phyloP scores from a whole-genome alignment of 2,797 vertebrate genomes.

The Cryptoblepharus egeriae region DNA sequence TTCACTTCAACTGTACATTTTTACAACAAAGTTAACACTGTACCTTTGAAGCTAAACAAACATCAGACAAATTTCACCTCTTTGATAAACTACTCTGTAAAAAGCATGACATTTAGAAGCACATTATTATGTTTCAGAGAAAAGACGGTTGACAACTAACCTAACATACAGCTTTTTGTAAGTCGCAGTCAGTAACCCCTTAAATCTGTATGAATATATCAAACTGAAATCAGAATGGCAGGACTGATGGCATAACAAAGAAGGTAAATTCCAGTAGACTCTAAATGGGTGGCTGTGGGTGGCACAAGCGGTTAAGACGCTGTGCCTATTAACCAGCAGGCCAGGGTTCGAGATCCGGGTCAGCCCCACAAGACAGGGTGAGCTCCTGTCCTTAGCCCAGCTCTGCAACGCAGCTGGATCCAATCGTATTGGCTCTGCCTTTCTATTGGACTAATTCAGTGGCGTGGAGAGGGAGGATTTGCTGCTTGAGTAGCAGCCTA shows the following conservation, averaged over 20 bases:
- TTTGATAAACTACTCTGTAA: conserved; percentile 17
- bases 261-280: background rate
- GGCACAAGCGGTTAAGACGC: no score
- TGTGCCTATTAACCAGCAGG: no score
- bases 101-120: background rate
- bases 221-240: background rate
- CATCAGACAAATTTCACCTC: background rate
- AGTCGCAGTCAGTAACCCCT: background rate
- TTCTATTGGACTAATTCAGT: no score
- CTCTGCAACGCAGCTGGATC: no score
- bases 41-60: conserved; percentile 1
- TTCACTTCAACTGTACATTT: conserved; percentile 8
- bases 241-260: background rate
- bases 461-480: no score
- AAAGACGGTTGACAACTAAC: background rate
- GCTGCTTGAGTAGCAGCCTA: no score
- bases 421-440: no score
- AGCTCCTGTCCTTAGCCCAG: no score
- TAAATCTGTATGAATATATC: background rate
- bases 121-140: background rate
- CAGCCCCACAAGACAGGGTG: no score
- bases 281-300: no score
- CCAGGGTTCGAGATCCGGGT: no score
- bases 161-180: background rate
- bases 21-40: conserved; percentile 2